Base-by-base conservation (phyloP, 2,113 vertebrate species). In the Ctenodactylus gundi region DNA sequence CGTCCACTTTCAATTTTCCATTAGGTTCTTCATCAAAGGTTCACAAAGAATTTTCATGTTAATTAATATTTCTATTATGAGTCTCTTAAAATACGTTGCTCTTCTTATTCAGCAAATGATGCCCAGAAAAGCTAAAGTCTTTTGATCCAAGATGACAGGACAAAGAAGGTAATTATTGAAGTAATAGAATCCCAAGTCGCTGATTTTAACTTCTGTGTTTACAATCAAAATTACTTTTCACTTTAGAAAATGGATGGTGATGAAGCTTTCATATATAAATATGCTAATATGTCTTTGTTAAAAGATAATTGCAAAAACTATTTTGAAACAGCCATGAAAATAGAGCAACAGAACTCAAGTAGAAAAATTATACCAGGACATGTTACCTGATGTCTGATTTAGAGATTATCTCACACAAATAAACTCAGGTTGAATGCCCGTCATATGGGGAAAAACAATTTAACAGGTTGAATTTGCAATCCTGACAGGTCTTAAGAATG, bases 401-500 rank as follows among this genome's bases (percentile, higher is more conserved):
- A 65, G 55, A 55, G 29, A 81, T 75, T 86, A 49, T 81, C 51
- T 91, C 36, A 44, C 57, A 68, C 5, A 84, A 49, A 75, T 44
- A 70, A 95, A 53, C 83, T 31, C 12, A 41, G 13, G 29, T 1
- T 36, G 67, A 91, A n/a, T 76, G 57, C n/a, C n/a, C n/a, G n/a
- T n/a, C n/a, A n/a, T n/a, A 75, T 67, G 46, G 11, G 31, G 62
- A 76, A 0, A 23, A 92, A 88, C 62, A 96, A 88, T 17, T 95
- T 55, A 96, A 81, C 67, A 82, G 25, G 65, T 44, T 91, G 88
- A 94, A 93, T 94, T 65, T 97, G 81, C 8, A 94, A 5, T 15
- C 18, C 51, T 92, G 95, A 96, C 76, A 23, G 91, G 81, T 65
- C 0, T 49, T 85, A 65, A 83, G 64, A 95, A 90, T 94, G 84